A percentile compares a stretch with the other conserved stretches of the same genome.
Conservation (phyloP, 2,888 invertebrate species). For the Clusia tigrina region DNA sequence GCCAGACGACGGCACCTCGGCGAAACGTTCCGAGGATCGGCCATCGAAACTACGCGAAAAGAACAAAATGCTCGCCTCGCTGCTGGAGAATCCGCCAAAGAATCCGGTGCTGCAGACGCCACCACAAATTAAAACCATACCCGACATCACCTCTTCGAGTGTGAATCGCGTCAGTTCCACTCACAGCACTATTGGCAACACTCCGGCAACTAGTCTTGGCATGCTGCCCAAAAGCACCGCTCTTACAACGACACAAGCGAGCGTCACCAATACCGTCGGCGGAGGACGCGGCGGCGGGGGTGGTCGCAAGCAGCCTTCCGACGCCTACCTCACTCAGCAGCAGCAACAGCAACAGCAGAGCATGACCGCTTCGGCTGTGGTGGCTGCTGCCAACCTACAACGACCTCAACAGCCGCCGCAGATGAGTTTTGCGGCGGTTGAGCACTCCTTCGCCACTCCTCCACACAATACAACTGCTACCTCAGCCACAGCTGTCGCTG, state of each 20-base stretch:
- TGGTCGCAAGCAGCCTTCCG: slow-evolving; percentile 55
- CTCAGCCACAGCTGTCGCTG: slow-evolving; percentile 53
- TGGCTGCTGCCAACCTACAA: slow-evolving; percentile 44
- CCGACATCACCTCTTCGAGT: slow-evolving; percentile 61
- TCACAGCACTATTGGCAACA: slow-evolving; percentile 35
- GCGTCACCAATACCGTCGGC: slow-evolving; percentile 1
- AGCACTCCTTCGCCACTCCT: slow-evolving; percentile 41
- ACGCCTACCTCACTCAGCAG: slow-evolving; percentile 63
- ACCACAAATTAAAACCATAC: slow-evolving; percentile 61
- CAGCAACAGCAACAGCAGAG: slow-evolving; percentile 48
- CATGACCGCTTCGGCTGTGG: slow-evolving; percentile 41
- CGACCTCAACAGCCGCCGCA: slow-evolving; percentile 36
- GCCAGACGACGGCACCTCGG: slow-evolving; percentile 66
- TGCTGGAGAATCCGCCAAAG: slow-evolving; percentile 79
- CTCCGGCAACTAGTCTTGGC: slow-evolving; percentile 62
- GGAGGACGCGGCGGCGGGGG: slow-evolving; percentile 16
- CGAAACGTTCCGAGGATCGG: slow-evolving; percentile 61
- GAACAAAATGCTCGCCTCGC: slow-evolving; percentile 84
- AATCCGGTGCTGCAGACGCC: slow-evolving; percentile 66
- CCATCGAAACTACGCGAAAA: slow-evolving; percentile 79
- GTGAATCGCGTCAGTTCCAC: slow-evolving; percentile 51
- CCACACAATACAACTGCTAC: slow-evolving; percentile 57
- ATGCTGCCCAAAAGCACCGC: slow-evolving; percentile 34
- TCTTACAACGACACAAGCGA: slow-evolving; percentile 45
- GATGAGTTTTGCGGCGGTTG: slow-evolving; percentile 34